Conservation (phyloP, 1,140 invertebrate species). For the Steinernema khuongi region DNA sequence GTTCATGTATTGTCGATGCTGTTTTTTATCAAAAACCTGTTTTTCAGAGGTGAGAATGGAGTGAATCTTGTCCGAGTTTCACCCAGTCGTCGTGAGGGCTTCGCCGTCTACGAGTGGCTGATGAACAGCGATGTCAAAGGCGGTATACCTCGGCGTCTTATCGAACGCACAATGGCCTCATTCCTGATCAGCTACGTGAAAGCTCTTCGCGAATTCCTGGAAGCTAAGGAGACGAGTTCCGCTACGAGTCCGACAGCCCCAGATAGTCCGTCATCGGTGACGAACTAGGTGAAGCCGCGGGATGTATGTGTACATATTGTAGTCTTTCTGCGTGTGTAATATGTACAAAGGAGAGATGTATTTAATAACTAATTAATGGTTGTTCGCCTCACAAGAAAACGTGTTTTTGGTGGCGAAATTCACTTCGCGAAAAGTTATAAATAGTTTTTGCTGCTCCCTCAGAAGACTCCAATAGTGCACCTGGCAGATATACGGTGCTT, state of each 20-base stretch:
- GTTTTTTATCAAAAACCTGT: conserved; percentile 15
- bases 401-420: not conserved
- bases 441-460: too few species aligned
- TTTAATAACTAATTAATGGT: not conserved
- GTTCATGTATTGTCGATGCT: not conserved
- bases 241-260: not conserved
- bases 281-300: not conserved
- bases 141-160: conserved; percentile 4
- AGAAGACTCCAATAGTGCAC: too few species aligned
- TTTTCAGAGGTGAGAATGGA: conserved; percentile 23
- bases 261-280: not conserved
- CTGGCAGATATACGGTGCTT: too few species aligned
- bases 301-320: not conserved
- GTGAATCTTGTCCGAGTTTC: conserved; percentile 8
- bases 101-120: conserved; percentile 28
- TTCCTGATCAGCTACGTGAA: conserved; percentile 6
- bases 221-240: not conserved
- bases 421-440: too few species aligned
- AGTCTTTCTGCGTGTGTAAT: not conserved
- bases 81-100: not conserved
- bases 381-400: too few species aligned
- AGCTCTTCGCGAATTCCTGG: not conserved
- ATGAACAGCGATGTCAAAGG: conserved; percentile 37
- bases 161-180: not conserved
- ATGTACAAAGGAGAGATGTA: conserved; percentile 12